phyloP scores from a whole-genome alignment of 2,888 invertebrate species.

The Drosophila nigritarsus region DNA sequence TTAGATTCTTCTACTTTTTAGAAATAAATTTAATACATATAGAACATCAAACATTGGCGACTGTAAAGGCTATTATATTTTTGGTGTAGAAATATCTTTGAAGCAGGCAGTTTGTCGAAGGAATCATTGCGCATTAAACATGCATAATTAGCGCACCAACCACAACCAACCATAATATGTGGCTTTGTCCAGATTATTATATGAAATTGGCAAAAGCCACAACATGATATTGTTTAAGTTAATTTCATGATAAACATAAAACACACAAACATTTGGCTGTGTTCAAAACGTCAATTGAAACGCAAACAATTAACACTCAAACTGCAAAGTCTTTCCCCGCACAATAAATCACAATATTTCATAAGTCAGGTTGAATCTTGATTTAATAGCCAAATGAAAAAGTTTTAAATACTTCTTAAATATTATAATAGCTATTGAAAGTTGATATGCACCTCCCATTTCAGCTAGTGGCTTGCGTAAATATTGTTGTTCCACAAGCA shows the following conservation, averaged over 20 bases:
- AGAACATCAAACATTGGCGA: rapidly evolving
- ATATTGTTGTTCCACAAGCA: background rate
- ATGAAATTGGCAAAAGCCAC: background rate
- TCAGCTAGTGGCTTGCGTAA: background rate
- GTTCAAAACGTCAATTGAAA: background rate
- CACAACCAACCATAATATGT: background rate
- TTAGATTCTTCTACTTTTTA: background rate
- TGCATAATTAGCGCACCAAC: background rate
- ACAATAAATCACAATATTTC: background rate
- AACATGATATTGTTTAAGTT: background rate
- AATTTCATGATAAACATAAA: background rate
- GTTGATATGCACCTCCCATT: background rate
- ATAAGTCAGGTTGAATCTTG: background rate
- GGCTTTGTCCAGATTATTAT: background rate
- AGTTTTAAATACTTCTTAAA: background rate
- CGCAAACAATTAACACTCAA: background rate
- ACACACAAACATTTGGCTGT: background rate
- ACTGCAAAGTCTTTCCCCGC: background rate
- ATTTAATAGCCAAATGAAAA: background rate
- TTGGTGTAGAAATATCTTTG: background rate
- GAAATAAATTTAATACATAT: background rate
- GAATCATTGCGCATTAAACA: background rate
- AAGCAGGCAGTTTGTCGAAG: background rate
- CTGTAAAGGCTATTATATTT: background rate
- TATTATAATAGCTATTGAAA: background rate